Percentiles rank a stretch among this genome's conserved stretches.
phyloP scores from a whole-genome alignment of 2,888 invertebrate genomes.

The Harpagoxenus sublaevis region DNA sequence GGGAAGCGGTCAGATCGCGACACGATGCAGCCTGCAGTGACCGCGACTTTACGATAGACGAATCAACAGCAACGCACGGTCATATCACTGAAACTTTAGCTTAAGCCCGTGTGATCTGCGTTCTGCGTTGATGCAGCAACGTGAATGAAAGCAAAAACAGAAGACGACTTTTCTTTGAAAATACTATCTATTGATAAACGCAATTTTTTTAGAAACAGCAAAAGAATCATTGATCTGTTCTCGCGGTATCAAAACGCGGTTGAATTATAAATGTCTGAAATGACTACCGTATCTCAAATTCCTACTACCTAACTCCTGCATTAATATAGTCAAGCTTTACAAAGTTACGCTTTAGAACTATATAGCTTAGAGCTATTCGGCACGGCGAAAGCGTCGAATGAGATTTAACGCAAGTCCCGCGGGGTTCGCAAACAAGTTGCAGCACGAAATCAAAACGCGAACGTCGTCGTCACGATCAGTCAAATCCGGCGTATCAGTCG shows the following conservation, averaged over 20 bases:
- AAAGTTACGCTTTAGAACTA: not conserved
- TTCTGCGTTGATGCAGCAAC: not conserved
- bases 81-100: not conserved
- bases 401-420: not conserved
- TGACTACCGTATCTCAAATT: slow-evolving; percentile 16
- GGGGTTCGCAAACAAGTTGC: slow-evolving; percentile 23
- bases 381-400: slow-evolving; percentile 14
- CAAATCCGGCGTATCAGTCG: slow-evolving; percentile 37
- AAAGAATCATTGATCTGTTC: not conserved
- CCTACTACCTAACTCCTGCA: slow-evolving; percentile 2
- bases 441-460: slow-evolving; percentile 32
- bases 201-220: not conserved
- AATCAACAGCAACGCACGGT: not conserved
- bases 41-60: slow-evolving; percentile 24
- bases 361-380: slow-evolving; percentile 30
- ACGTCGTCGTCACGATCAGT: slow-evolving; percentile 16
- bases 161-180: not conserved
- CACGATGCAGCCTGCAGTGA: not conserved
- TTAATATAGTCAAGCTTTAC: slow-evolving; percentile 21
- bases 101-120: not conserved
- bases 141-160: not conserved
- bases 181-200: not conserved
- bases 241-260: not conserved
- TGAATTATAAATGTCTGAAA: slow-evolving; percentile 27
- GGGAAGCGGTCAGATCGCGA: slow-evolving; percentile 34